These are phyloP conservation scores for Carduelis carduelis DNA, from an alignment of 2,797 vertebrate species.

Conservation along the genomic window DNA sequence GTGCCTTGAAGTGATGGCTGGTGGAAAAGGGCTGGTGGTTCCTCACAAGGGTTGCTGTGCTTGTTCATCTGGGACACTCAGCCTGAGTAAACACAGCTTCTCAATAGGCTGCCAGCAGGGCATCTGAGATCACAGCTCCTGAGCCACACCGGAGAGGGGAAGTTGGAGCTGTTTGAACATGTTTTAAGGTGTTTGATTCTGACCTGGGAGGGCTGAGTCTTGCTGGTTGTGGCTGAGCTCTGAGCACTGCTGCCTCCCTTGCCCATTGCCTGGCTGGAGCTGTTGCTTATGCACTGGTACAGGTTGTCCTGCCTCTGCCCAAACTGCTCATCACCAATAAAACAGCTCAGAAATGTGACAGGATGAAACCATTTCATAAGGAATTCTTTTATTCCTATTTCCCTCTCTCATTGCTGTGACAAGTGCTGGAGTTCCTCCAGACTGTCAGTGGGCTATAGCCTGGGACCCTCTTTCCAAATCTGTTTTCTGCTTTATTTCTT, in stretches of 20 bases:
- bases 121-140: background rate
- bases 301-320: background rate
- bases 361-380: background rate
- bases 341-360: background rate
- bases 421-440: constrained; percentile 15
- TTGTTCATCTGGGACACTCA: background rate
- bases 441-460: constrained; percentile 3
- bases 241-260: background rate
- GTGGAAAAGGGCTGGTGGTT: fast-evolving
- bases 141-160: fast-evolving
- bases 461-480: constrained; percentile 24
- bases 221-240: fast-evolving
- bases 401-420: background rate
- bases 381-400: background rate
- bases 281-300: background rate
- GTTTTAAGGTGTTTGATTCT: background rate
- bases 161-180: background rate
- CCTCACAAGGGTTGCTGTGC: background rate
- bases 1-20: fast-evolving
- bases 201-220: background rate
- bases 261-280: background rate
- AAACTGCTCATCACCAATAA: background rate
- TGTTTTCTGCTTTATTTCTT: constrained; percentile 28
- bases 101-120: background rate
- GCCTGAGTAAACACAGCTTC: background rate